Conservation (phyloP, 1,140 invertebrate genomes). For the Pseudomyrmex pallidus region DNA sequence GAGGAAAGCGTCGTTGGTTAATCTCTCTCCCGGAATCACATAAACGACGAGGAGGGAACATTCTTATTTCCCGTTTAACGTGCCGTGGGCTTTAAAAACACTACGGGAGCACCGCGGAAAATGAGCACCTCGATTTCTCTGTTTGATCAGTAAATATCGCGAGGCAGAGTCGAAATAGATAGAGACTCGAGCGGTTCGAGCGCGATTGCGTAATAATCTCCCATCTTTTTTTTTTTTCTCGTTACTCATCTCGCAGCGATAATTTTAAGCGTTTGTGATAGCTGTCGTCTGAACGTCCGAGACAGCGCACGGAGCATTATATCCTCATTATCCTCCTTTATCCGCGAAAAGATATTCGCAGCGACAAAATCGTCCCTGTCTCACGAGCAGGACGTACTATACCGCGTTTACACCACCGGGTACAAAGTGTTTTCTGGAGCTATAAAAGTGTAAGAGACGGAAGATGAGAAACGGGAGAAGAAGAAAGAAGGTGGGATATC, state of each 20-base stretch:
- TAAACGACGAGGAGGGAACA: conserved; percentile 23
- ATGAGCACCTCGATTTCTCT: background rate
- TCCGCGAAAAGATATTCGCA: conserved; percentile 37
- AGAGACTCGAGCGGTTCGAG: background rate
- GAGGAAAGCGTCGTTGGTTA: background rate
- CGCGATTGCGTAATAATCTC: background rate
- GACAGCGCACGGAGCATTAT: conserved; percentile 57
- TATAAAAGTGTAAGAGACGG: conserved; percentile 67
- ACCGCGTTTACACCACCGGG: conserved; percentile 70
- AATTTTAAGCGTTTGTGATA: conserved; percentile 44
- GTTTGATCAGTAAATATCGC: background rate
- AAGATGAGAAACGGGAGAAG: conserved; percentile 3
- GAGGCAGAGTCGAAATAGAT: background rate
- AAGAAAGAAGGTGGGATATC: conserved; percentile 59
- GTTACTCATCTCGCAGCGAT: conserved; percentile 12
- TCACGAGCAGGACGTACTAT: conserved; percentile 48
- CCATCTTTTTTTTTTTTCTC: background rate
- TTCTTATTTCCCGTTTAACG: conserved; percentile 24
- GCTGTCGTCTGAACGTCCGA: conserved; percentile 51
- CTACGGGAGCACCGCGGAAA: background rate
- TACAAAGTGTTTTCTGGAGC: conserved; percentile 74
- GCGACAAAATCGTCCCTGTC: conserved; percentile 51
- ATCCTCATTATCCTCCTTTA: conserved; percentile 73
- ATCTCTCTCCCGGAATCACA: conserved; percentile 22
- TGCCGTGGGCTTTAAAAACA: background rate